Evolutionary conservation across 2,888 invertebrate species (phyloP).

Genomic region (Furcula furcula): DNA sequence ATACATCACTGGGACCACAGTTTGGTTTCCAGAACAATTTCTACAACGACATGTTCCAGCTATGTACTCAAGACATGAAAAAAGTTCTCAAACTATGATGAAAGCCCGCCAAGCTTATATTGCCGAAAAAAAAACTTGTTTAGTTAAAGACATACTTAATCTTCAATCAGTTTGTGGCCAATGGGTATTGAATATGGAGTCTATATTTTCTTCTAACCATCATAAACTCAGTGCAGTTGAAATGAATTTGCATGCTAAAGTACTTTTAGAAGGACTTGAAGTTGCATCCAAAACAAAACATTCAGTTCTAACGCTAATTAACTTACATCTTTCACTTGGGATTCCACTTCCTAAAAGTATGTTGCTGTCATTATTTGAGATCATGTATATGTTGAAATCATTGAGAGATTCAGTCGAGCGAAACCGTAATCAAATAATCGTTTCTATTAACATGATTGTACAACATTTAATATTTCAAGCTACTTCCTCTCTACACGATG

Average conservation of each 20-base stretch:
- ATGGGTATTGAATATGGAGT: constrained; percentile 66
- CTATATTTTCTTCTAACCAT: constrained; percentile 55
- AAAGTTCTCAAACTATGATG: constrained; percentile 63
- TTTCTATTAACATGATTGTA: constrained; percentile 87
- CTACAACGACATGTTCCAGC: constrained; percentile 84
- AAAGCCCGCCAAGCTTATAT: constrained; percentile 81
- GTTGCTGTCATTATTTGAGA: constrained; percentile 88
- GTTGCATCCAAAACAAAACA: constrained; percentile 85
- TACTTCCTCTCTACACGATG: constrained; percentile 83
- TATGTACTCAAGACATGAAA: constrained; percentile 75
- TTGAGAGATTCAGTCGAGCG: constrained; percentile 87
- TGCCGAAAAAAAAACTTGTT: constrained; percentile 77
- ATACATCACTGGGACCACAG: constrained; percentile 88
- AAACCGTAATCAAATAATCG: constrained; percentile 86
- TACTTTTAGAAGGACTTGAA: constrained; percentile 83
- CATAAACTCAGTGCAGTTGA: constrained; percentile 67
- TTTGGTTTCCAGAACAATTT: constrained; percentile 94
- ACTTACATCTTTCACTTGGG: constrained; percentile 86
- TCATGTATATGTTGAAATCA: constrained; percentile 90
- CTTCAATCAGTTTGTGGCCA: constrained; percentile 54
- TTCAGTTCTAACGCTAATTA: constrained; percentile 78
- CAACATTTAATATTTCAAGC: constrained; percentile 91
- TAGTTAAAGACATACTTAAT: constrained; percentile 83
- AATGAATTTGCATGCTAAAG: constrained; percentile 68
- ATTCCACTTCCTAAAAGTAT: constrained; percentile 90